Percentiles rank a stretch among this genome's conserved stretches.
Conservation (phyloP, 2,797 vertebrate genomes). For the Monodelphis domestica region DNA sequence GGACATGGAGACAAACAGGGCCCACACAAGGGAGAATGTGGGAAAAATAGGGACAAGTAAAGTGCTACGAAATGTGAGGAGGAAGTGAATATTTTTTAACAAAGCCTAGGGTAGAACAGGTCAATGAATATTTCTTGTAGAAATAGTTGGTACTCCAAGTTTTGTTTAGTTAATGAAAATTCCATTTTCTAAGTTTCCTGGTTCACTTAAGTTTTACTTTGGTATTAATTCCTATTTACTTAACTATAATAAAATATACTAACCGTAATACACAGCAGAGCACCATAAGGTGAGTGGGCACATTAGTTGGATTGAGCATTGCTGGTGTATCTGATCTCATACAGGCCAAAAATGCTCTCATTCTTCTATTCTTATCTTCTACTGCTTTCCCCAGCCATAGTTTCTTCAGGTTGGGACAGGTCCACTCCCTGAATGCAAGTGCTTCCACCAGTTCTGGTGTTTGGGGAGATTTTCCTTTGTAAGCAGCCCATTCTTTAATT, state of each 20-base stretch:
- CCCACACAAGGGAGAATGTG: background rate
- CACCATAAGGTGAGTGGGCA: slow-evolving; percentile 95
- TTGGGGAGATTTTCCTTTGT: slow-evolving; percentile 97
- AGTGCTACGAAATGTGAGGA: background rate
- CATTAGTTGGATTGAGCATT: slow-evolving; percentile 94
- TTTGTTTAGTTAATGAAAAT: background rate
- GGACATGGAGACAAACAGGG: background rate
- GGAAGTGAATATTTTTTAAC: background rate
- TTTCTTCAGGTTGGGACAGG: slow-evolving; percentile 95
- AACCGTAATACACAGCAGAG: slow-evolving; percentile 97
- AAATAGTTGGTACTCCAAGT: background rate
- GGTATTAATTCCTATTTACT: background rate
- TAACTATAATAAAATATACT: slow-evolving; percentile 70
- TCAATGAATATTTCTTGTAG: background rate
- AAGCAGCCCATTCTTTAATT: slow-evolving; percentile 97
- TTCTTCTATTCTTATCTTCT: slow-evolving; percentile 96
- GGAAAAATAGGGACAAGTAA: background rate
- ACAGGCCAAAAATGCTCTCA: slow-evolving; percentile 96
- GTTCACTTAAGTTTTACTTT: background rate
- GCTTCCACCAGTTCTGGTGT: slow-evolving; percentile 97
- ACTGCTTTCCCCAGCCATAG: slow-evolving; percentile 96
- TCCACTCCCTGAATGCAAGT: slow-evolving; percentile 96
- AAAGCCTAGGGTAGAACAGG: background rate
- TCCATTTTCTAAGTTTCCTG: background rate
- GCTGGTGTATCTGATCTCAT: slow-evolving; percentile 97